Evolutionary conservation across 1,140 invertebrate genomes (phyloP).

Genomic region (Sycobia sp.): DNA sequence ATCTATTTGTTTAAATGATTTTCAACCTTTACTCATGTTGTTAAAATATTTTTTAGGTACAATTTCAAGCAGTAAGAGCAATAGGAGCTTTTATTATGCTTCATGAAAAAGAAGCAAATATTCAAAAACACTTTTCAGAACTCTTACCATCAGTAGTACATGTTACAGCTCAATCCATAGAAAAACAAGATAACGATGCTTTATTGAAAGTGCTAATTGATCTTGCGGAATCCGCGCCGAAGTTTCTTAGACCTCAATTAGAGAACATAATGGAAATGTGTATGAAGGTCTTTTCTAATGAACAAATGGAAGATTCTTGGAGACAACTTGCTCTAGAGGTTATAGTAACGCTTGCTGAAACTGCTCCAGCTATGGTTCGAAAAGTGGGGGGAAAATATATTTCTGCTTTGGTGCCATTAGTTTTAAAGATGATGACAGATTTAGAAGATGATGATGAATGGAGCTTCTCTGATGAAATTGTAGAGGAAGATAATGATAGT

Average conservation of each 20-base stretch:
- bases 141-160: constrained; percentile 75
- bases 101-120: constrained; percentile 86
- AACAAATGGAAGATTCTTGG: constrained; percentile 81
- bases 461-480: constrained; percentile 70
- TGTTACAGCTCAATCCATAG: constrained; percentile 79
- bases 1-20: background rate
- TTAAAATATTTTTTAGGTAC: constrained; percentile 58
- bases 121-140: constrained; percentile 88
- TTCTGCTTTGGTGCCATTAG: constrained; percentile 75
- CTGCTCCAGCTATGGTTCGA: constrained; percentile 92
- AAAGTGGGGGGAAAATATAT: constrained; percentile 86
- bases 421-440: constrained; percentile 96
- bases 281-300: constrained; percentile 74
- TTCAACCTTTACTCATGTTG: background rate
- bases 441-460: constrained; percentile 90
- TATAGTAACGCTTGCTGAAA: constrained; percentile 92
- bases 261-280: constrained; percentile 89
- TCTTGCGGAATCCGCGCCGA: constrained; percentile 89
- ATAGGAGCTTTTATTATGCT: constrained; percentile 87
- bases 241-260: constrained; percentile 87
- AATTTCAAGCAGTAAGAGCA: constrained; percentile 83
- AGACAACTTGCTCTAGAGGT: constrained; percentile 92
- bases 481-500: constrained; percentile 79
- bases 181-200: constrained; percentile 86
- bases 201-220: constrained; percentile 92